Conservation (phyloP, 2,797 vertebrate genomes). For the Lacerta bilineata region DNA sequence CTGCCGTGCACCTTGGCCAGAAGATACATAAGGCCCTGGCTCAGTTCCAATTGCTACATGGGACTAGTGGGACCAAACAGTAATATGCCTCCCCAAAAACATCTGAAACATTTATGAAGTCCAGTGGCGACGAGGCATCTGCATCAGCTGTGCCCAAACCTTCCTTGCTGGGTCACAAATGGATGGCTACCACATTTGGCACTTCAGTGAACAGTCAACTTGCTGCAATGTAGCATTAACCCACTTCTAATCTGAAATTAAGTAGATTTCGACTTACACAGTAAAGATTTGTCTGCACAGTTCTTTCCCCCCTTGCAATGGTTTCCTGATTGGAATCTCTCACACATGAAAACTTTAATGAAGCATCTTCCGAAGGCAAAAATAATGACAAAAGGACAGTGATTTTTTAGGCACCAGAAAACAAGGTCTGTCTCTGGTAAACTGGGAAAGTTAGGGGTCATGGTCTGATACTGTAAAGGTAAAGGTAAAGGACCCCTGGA, state of each 20-base stretch:
- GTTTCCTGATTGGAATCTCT: too few relatives aligned
- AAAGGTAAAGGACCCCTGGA: too few relatives aligned
- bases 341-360: neutral
- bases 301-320: too few relatives aligned
- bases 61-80: neutral
- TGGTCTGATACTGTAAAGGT: neutral
- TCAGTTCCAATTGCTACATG: neutral
- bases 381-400: neutral
- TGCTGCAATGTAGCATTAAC: too few relatives aligned
- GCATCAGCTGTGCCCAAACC: neutral
- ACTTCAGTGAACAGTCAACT: neutral
- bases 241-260: too few relatives aligned
- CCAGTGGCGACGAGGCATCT: neutral
- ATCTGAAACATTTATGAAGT: neutral
- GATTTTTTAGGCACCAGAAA: neutral
- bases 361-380: neutral
- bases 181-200: too few relatives aligned
- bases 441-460: neutral
- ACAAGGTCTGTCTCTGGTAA: neutral
- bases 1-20: neutral
- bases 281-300: too few relatives aligned
- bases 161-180: neutral
- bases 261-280: too few relatives aligned
- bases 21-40: neutral
- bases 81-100: neutral